Evolutionary conservation across 1,140 invertebrate species (phyloP).

Genomic region (Drosophila parvula): DNA sequence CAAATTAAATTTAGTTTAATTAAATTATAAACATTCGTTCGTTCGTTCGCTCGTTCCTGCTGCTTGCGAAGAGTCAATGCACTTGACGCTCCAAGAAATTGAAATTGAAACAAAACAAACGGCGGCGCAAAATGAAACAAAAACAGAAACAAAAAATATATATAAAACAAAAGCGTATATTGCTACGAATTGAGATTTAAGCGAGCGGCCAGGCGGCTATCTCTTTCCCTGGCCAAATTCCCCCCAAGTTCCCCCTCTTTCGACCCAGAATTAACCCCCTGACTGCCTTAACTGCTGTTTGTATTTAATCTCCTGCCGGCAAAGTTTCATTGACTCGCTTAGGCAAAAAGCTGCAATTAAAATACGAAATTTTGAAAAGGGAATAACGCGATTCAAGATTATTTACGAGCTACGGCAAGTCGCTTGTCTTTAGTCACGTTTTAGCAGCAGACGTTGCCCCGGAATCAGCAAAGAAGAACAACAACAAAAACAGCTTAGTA

Average conservation of each 20-base stretch:
- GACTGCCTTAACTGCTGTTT: neutral
- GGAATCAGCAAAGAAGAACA: constrained; percentile 16
- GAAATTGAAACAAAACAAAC: constrained; percentile 42
- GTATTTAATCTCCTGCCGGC: constrained; percentile 41
- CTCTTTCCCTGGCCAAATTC: neutral
- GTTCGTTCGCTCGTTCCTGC: constrained; percentile 1
- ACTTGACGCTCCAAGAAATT: constrained; percentile 62
- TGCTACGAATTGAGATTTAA: constrained; percentile 17
- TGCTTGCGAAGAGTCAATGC: constrained; percentile 58
- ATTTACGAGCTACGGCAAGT: constrained; percentile 40
- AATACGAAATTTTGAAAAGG: constrained; percentile 39
- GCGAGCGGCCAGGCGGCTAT: constrained; percentile 8
- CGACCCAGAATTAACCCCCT: neutral
- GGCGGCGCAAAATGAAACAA: constrained; percentile 16
- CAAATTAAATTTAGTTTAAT: constrained; percentile 81
- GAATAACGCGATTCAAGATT: constrained; percentile 43
- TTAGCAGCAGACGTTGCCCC: constrained; percentile 37
- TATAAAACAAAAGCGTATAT: constrained; percentile 2
- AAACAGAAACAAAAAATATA: neutral
- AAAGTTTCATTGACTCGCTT: constrained; percentile 61
- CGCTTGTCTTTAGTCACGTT: constrained; percentile 65
- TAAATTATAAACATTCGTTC: constrained; percentile 62
- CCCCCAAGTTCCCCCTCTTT: neutral
- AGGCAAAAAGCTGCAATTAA: constrained; percentile 58
- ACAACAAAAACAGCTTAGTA: neutral